Percentiles rank a stretch among this genome's conserved stretches.
Conservation (phyloP, 2,888 invertebrate species). For the Trachelus iudaicus region DNA sequence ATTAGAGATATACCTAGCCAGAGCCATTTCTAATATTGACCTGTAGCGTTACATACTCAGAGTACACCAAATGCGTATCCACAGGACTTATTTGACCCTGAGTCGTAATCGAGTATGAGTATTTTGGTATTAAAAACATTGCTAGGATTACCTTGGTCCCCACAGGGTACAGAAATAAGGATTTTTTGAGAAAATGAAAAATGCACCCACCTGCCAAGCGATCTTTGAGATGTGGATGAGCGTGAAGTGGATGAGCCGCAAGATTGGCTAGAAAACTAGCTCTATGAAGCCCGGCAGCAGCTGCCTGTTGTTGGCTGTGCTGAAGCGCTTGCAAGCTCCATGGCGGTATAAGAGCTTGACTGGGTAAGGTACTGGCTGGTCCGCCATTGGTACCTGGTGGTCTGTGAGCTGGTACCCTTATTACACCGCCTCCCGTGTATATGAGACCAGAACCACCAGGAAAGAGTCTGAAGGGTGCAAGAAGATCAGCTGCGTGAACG, state of each 20-base stretch:
- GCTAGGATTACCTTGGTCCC: background rate
- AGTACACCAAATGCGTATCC: background rate
- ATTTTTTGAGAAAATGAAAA: background rate
- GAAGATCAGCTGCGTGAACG: slow-evolving; percentile 47
- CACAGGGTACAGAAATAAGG: background rate
- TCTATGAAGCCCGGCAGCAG: slow-evolving; percentile 58
- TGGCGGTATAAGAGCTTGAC: slow-evolving; percentile 42
- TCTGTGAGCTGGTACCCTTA: slow-evolving; percentile 85
- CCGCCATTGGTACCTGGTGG: slow-evolving; percentile 69
- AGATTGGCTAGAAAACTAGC: slow-evolving; percentile 62
- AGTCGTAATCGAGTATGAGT: background rate
- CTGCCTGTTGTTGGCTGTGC: slow-evolving; percentile 58
- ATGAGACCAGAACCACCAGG: slow-evolving; percentile 56
- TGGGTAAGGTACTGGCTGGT: slow-evolving; percentile 39
- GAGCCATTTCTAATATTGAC: background rate
- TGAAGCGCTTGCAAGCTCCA: slow-evolving; percentile 60
- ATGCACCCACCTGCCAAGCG: slow-evolving; percentile 55
- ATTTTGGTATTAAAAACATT: background rate
- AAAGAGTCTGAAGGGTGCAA: slow-evolving; percentile 54
- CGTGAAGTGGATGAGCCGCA: slow-evolving; percentile 60
- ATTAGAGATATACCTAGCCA: background rate
- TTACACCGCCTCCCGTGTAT: slow-evolving; percentile 75
- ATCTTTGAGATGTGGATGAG: slow-evolving; percentile 62
- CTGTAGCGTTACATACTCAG: background rate
- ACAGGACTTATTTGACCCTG: background rate